Conservation (phyloP, 2,888 invertebrate species). For the Ctena decussata region DNA sequence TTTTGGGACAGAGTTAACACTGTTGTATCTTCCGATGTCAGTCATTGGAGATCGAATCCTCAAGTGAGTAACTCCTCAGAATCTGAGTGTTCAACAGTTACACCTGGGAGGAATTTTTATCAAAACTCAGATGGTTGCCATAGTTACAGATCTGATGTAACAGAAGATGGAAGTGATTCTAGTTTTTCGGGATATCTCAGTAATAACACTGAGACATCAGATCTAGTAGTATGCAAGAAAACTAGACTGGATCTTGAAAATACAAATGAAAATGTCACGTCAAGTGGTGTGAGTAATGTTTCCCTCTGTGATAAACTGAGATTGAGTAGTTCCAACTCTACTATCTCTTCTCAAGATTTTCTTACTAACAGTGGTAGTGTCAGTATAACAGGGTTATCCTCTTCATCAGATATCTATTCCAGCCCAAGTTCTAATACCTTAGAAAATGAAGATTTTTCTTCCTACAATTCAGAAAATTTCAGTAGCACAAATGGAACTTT, state of each 20-base stretch:
- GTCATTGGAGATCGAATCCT: background rate
- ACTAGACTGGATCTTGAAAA: background rate
- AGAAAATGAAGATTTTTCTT: background rate
- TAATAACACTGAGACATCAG: background rate
- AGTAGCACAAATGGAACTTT: too few relatives aligned
- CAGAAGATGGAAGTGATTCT: background rate
- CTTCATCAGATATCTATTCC: background rate
- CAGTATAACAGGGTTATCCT: background rate
- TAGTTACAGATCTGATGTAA: background rate
- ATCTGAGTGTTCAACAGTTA: background rate
- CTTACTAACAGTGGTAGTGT: background rate
- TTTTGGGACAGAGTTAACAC: background rate
- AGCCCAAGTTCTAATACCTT: background rate
- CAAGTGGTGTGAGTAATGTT: background rate
- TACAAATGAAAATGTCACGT: too few relatives aligned
- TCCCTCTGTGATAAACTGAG: background rate
- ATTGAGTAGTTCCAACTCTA: background rate
- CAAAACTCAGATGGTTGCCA: background rate
- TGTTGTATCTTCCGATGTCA: background rate
- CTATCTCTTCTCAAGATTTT: background rate
- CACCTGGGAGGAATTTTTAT: background rate
- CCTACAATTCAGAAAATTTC: too few relatives aligned
- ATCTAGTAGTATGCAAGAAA: background rate
- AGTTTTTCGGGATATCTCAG: background rate
- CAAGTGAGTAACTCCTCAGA: background rate